Evolutionary conservation across 2,113 vertebrate genomes (phyloP), one percentile per base, ranked within the genome.

Genomic region (Chelonoidis abingdonii): DNA sequence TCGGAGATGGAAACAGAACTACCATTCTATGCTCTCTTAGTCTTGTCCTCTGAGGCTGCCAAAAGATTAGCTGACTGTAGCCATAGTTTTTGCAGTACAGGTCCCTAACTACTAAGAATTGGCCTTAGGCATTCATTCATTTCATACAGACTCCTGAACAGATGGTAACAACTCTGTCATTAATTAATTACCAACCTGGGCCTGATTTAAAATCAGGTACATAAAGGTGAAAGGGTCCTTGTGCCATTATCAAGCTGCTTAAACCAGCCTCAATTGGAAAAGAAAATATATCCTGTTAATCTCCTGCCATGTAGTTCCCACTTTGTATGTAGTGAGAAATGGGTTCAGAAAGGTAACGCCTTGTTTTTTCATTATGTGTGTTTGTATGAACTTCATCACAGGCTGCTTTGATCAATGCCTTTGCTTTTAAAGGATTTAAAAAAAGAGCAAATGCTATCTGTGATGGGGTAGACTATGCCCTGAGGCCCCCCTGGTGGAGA

Each of bases 401-500:
- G 94, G 91, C 92, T 0, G 84, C 91, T 96, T 96, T 97, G 94
- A 97, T 97, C 87, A 95, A 2, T 76, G 8, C 94, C 78, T 93
- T 83, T 86, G 94, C 84, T 95, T 94, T 89, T 2, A 62, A 81
- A 81, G 94, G 94, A 81, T 76, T 41, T 0, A 81, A 94, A 96
- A 78, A 90, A 92, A 96, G 94, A 94, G 92, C 89, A 93, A 50
- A 97, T 56, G 87, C 94, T 82, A 35, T 96, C 83, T 95, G 96
- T 80, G 41, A 87, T 94, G 97, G 57, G 57, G 57, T 13, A 29
- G 27, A 59, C 57, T 27, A 59, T 59, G 27, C 27, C 57, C 57
- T 27, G 25, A 29, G 10, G 27, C 11, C 11, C 50, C 54, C 5
- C 27, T 59, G 57, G 27, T 59, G 27, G 57, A 59, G 10, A 11